phyloP scores from a whole-genome alignment of 2,797 vertebrate genomes.

The Acanthornis magna region DNA sequence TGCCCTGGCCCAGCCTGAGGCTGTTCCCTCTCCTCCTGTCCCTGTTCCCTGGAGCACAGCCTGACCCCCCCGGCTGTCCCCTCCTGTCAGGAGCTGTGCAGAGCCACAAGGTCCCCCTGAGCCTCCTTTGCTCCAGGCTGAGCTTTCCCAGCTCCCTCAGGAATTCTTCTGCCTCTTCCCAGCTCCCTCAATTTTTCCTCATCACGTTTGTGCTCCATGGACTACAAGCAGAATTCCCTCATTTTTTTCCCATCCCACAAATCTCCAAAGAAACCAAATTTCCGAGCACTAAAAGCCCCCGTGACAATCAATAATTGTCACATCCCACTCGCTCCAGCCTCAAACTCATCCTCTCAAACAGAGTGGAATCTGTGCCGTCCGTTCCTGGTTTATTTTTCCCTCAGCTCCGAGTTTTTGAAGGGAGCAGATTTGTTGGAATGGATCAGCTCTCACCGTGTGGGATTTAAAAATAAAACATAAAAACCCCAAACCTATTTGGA shows the following conservation, averaged over 20 bases:
- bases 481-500: accelerated
- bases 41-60: not conserved
- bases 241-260: not conserved
- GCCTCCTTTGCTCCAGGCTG: not conserved
- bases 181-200: not conserved
- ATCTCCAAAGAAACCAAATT: not conserved
- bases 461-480: not conserved
- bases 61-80: no score
- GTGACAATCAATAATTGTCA: accelerated
- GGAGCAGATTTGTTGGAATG: not conserved
- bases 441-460: accelerated
- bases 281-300: not conserved
- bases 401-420: not conserved
- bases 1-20: not conserved
- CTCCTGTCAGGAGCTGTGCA: no score
- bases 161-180: not conserved
- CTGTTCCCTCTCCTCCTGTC: no score
- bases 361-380: accelerated
- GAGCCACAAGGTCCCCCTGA: no score
- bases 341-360: not conserved
- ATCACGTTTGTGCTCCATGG: not conserved
- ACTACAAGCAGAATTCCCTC: not conserved
- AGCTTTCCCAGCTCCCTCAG: not conserved
- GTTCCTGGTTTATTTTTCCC: no score
- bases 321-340: no score